phyloP scores from a whole-genome alignment of 2,797 vertebrate species.

The Chiloscyllium punctatum region DNA sequence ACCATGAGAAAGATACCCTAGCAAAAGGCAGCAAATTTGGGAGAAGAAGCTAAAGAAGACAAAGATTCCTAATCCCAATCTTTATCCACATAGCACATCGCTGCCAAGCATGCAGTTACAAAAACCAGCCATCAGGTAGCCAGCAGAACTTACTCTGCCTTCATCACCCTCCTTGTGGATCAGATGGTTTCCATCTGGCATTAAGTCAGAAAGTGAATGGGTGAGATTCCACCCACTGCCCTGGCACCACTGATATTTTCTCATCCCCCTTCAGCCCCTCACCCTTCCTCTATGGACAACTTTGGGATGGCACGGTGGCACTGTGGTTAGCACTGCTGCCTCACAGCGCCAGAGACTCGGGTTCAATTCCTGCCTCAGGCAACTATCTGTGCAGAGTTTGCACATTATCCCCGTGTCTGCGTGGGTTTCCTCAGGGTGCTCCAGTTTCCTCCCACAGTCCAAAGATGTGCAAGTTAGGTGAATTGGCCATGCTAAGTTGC shows the following conservation, averaged over 20 bases:
- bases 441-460: no score
- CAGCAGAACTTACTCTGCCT: not conserved
- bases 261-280: not conserved
- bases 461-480: no score
- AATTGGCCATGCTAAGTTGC: no score
- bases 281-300: no score
- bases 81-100: no score
- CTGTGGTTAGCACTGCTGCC: no score
- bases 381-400: no score
- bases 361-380: no score
- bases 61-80: not conserved
- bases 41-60: not conserved
- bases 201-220: not conserved
- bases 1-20: not conserved
- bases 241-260: not conserved
- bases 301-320: no score
- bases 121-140: not conserved
- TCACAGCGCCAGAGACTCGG: no score
- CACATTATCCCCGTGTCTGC: no score
- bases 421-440: no score
- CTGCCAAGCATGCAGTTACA: not conserved
- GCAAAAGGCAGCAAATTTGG: not conserved
- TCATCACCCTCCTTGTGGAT: not conserved
- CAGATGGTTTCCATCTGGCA: not conserved
- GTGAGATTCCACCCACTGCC: not conserved